These are phyloP conservation scores for Acronicta aceris DNA, from an alignment of 2,888 invertebrate genomes.

Conservation along the genomic window DNA sequence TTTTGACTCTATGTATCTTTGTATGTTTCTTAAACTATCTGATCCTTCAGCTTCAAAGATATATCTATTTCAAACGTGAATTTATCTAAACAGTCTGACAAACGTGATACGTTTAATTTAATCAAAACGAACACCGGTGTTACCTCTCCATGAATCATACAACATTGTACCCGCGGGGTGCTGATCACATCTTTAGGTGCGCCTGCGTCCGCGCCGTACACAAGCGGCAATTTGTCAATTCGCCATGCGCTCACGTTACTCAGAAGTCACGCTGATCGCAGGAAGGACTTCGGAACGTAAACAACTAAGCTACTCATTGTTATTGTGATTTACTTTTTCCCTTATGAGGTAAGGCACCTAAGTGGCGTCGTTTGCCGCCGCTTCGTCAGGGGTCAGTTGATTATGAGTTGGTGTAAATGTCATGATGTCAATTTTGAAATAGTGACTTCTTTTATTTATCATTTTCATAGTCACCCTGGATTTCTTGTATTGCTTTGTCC, in stretches of 20 bases:
- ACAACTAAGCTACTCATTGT: constrained; percentile 39
- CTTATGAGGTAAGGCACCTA: constrained; percentile 17
- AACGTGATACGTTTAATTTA: neutral
- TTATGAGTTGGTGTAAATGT: constrained; percentile 11
- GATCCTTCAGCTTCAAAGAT: no score
- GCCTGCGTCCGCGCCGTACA: constrained; percentile 29
- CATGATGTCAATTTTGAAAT: no score
- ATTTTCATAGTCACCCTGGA: neutral
- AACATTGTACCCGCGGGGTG: constrained; percentile 37
- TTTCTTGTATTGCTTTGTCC: neutral
- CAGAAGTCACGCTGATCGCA: constrained; percentile 30
- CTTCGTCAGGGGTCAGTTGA: constrained; percentile 18
- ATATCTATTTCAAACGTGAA: no score
- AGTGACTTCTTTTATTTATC: no score
- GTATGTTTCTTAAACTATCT: no score
- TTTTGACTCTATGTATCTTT: no score
- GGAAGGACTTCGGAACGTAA: constrained; percentile 32
- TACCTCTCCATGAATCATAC: constrained; percentile 46
- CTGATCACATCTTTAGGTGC: constrained; percentile 32
- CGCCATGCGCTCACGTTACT: constrained; percentile 41
- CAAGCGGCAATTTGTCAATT: constrained; percentile 44
- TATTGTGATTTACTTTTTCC: constrained; percentile 20
- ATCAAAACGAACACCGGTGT: constrained; percentile 13
- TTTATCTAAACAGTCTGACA: neutral
- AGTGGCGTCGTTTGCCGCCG: neutral